Evolutionary conservation across 2,113 vertebrate genomes (phyloP), one percentile per base, ranked within the genome.

Genomic region (Trematomus loennbergii): DNA sequence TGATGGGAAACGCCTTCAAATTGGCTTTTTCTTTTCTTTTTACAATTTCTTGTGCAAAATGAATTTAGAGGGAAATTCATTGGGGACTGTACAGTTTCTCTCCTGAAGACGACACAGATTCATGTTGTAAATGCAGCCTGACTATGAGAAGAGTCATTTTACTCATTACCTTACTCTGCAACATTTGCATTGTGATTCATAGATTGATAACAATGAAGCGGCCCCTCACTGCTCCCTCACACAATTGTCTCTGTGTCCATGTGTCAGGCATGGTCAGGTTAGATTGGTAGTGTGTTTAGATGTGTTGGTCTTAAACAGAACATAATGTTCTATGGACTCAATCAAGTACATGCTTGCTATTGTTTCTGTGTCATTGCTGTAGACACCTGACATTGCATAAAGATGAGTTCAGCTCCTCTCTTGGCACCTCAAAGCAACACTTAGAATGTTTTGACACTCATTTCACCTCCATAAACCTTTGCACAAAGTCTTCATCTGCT

Each of bases 341-440:
- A 72, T 86, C 73, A 78, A 68, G 61, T 78, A 76, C 68, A 82
- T 36, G 45, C 71, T 83, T 9, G 0, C 72, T 65, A 61, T 62
- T 78, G 75, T 60, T 40, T 67, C 64, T 54, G 85, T 53, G 67
- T 77, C 75, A 88, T 77, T 86, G 75, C 78, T 64, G 81, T 48
- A 67, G 76, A 72, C 82, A 73, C 72, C 84, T 76, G 22, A 79
- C 83, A 89, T 83, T 80, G 58, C 76, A 85, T 87, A 86, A 84
- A 91, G 75, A 83, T 85, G 83, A 91, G 76, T 83, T 89, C 87
- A 70, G 86, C 79, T 77, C 79, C 76, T 81, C 72, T 78, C 78
- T 50, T 87, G 70, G 83, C 83, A 57, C 55, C 52, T 40, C 9
- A 46, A 71, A 65, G 63, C 72, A 79, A 71, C 64, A 74, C 63